Percentiles rank a stretch among this genome's conserved stretches.
phyloP scores from a whole-genome alignment of 2,888 invertebrate species.

The Philaethria dido region DNA sequence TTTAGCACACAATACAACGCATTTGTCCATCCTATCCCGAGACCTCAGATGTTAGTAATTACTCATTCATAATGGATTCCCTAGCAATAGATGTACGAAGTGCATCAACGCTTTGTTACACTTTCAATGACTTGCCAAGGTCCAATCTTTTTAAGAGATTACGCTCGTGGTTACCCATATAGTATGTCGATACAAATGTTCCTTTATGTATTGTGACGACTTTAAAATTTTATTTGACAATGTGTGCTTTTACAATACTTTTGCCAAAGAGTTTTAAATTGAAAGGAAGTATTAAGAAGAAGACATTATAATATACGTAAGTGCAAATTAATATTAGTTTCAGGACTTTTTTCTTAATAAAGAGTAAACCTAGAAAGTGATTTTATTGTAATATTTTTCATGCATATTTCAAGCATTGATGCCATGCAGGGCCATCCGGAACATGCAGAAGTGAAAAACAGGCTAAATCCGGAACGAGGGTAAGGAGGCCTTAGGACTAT shows the following conservation, averaged over 20 bases:
- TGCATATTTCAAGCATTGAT: background rate
- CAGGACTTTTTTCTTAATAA: no score
- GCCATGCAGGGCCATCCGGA: background rate
- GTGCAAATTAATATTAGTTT: no score
- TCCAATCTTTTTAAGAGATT: slow-evolving; percentile 65
- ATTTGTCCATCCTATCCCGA: slow-evolving; percentile 13
- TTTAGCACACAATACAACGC: slow-evolving; percentile 1
- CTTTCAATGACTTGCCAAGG: slow-evolving; percentile 55
- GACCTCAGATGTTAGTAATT: slow-evolving; percentile 24
- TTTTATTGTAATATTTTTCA: no score
- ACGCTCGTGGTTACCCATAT: slow-evolving; percentile 40
- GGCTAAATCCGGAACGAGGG: no score
- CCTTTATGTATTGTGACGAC: background rate
- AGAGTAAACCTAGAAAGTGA: no score
- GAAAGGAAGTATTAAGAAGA: no score
- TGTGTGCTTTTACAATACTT: no score
- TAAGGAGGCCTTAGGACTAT: no score
- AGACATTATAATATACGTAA: no score
- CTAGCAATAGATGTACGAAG: slow-evolving; percentile 17
- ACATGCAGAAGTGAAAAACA: no score
- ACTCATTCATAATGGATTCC: slow-evolving; percentile 23
- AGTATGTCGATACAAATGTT: background rate
- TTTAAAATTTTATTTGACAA: background rate
- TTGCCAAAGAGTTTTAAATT: no score
- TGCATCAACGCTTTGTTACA: slow-evolving; percentile 29